Conservation (phyloP, 2,888 invertebrate genomes). For the Aphodius sticticus region DNA sequence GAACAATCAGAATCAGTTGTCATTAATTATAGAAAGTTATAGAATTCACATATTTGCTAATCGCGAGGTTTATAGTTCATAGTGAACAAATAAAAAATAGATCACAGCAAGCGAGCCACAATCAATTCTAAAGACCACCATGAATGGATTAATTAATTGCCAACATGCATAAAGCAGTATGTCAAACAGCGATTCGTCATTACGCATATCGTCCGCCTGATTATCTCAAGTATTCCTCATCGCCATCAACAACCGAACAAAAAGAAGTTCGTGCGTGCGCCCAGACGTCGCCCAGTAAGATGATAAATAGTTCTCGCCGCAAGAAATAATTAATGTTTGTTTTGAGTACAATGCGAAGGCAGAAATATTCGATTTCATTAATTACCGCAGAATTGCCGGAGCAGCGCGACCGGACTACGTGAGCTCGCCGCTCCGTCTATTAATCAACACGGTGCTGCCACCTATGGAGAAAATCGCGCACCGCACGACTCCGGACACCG, state of each 20-base stretch:
- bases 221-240: constrained; percentile 22
- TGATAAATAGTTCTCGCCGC: constrained; percentile 18
- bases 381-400: constrained; percentile 12
- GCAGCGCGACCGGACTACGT: constrained; percentile 5
- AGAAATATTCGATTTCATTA: constrained; percentile 27
- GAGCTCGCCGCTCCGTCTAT: constrained; percentile 24
- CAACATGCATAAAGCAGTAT: background rate
- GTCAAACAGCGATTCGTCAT: background rate
- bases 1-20: too few relatives aligned
- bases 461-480: constrained; percentile 52
- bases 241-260: constrained; percentile 12
- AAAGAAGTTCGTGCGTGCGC: constrained; percentile 14
- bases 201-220: background rate
- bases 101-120: background rate
- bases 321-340: constrained; percentile 22
- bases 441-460: constrained; percentile 50
- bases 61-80: background rate
- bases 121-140: background rate
- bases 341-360: constrained; percentile 25
- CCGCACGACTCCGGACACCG: constrained; percentile 41
- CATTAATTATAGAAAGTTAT: too few relatives aligned
- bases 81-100: background rate
- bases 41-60: too few relatives aligned
- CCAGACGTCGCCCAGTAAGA: constrained; percentile 5
- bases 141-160: background rate